phyloP scores from a whole-genome alignment of 2,888 invertebrate genomes.

The Aleiodes alternator region DNA sequence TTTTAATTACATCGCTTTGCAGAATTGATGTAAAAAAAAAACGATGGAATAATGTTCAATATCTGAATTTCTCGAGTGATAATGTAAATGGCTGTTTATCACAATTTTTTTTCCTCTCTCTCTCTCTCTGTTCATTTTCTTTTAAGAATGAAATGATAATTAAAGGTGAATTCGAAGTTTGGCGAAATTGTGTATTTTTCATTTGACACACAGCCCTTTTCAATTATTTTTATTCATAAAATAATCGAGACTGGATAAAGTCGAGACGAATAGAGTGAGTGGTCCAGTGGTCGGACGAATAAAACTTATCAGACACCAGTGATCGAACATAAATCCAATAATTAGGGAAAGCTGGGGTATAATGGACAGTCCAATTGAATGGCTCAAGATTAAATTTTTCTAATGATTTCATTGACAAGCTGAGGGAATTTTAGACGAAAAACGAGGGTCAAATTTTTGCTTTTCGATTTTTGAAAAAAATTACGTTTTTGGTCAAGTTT shows the following conservation, averaged over 20 bases:
- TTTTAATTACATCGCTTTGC: constrained; percentile 48
- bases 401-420: no score
- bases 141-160: constrained; percentile 39
- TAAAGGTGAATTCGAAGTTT: constrained; percentile 48
- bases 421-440: no score
- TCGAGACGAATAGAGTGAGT: not conserved
- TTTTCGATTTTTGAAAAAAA: no score
- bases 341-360: no score
- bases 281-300: no score
- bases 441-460: no score
- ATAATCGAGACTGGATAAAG: not conserved
- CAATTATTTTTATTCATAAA: not conserved
- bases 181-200: constrained; percentile 13
- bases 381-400: no score
- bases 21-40: constrained; percentile 40
- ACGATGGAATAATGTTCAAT: constrained; percentile 44
- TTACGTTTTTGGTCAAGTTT: no score
- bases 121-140: constrained; percentile 21
- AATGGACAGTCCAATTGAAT: no score
- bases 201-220: not conserved
- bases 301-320: no score
- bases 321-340: no score
- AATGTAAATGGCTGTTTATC: constrained; percentile 48
- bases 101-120: constrained; percentile 8
- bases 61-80: constrained; percentile 46